Evolutionary conservation across 64 coral and sea anemone species (phyloP).

Genomic region (Porites australiensis): DNA sequence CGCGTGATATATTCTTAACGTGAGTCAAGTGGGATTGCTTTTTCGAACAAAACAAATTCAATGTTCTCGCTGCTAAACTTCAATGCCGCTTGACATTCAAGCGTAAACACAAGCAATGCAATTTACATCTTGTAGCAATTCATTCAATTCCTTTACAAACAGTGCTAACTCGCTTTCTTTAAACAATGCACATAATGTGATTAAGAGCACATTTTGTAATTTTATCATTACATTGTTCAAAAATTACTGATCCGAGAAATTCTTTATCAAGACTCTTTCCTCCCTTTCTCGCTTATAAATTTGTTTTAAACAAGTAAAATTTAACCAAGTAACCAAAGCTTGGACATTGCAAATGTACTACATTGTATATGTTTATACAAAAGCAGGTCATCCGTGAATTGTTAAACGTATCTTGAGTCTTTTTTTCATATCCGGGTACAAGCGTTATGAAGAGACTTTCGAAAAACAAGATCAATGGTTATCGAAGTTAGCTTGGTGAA

Average conservation of each 20-base stretch:
- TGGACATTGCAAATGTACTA: background rate
- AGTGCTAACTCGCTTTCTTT: background rate
- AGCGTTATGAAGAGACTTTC: background rate
- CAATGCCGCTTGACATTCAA: background rate
- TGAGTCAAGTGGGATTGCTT: background rate
- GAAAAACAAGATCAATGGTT: background rate
- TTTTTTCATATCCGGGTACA: background rate
- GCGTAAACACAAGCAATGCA: background rate
- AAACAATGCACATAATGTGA: background rate
- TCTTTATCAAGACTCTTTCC: background rate
- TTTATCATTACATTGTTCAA: background rate
- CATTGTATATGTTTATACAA: conserved; percentile 7
- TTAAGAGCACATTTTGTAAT: background rate
- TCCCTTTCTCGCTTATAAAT: background rate
- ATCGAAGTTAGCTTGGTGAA: too few relatives aligned
- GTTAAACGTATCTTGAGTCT: background rate
- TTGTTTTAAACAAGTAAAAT: too few relatives aligned
- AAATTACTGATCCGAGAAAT: background rate
- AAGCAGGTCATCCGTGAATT: background rate
- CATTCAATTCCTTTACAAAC: background rate
- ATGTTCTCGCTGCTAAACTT: too few relatives aligned
- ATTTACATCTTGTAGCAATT: background rate
- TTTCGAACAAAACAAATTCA: background rate
- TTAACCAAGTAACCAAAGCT: background rate
- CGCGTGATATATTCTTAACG: background rate